These are phyloP conservation scores for Micronisus gabar DNA, from an alignment of 2,113 vertebrate species.

Conservation along the genomic window DNA sequence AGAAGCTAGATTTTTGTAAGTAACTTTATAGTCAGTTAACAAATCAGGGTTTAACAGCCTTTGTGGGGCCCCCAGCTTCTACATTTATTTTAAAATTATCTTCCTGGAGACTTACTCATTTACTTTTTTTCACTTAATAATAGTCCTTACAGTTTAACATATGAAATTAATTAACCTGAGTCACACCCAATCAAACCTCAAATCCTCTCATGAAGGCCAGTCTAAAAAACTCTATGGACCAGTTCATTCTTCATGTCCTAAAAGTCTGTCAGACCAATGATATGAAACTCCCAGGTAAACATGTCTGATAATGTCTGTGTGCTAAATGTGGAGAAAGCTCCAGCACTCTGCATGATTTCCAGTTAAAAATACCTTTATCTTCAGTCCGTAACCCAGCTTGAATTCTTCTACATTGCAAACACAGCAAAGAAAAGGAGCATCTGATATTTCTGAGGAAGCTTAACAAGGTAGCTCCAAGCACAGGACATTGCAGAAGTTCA, in stretches of 20 bases:
- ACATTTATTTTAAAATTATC: not conserved
- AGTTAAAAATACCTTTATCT: not conserved
- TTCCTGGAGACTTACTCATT: fast-evolving
- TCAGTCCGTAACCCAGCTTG: not conserved
- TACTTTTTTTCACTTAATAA: not conserved
- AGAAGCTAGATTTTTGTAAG: not conserved
- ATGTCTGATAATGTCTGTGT: not conserved
- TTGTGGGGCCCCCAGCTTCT: not conserved
- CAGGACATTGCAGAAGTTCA: not conserved
- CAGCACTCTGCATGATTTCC: not conserved
- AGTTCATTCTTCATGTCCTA: not conserved
- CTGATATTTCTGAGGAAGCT: not conserved
- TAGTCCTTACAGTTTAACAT: not conserved
- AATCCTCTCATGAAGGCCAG: not conserved
- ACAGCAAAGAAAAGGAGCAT: not conserved
- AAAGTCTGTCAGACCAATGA: not conserved
- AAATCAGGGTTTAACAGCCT: not conserved
- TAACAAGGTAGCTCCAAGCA: not conserved
- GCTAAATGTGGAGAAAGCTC: not conserved
- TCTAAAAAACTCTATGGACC: not conserved
- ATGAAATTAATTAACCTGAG: not conserved
- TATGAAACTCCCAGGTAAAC: not conserved
- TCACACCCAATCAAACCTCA: not conserved
- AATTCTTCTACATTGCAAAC: not conserved
- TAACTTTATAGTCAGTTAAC: not conserved